These are phyloP conservation scores for Tragelaphus oryx DNA, from an alignment of 2,797 vertebrate species.

Conservation along the genomic window DNA sequence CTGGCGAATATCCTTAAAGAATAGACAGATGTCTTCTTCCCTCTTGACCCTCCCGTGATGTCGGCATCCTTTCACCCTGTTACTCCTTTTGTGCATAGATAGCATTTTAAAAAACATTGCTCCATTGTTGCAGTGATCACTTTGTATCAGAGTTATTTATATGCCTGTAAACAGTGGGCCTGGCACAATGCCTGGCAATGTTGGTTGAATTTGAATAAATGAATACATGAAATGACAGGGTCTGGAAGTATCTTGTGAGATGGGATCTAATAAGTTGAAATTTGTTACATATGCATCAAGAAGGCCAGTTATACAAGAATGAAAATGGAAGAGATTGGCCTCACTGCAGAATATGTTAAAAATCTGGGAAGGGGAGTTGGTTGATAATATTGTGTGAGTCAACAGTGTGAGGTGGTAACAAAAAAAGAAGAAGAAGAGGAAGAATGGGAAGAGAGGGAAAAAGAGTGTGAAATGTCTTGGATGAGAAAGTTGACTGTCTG, in stretches of 20 bases:
- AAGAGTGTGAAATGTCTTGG: background rate
- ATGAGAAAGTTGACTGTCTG: background rate
- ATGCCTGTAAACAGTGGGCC: background rate
- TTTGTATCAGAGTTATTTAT: background rate
- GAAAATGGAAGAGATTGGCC: background rate
- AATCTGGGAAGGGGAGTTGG: background rate
- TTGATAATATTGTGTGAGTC: background rate
- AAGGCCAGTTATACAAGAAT: background rate
- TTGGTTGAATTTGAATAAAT: conserved; percentile 2
- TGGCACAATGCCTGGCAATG: background rate
- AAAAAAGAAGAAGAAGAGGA: background rate
- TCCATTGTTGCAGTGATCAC: background rate
- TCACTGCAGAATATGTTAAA: background rate
- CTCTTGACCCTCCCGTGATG: background rate
- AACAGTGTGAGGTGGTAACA: background rate
- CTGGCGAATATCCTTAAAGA: background rate
- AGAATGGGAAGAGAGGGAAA: background rate
- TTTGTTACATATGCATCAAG: background rate
- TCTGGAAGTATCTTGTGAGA: background rate
- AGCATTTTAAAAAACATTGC: background rate
- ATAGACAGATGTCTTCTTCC: background rate
- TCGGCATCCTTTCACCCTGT: background rate
- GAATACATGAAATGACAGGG: background rate
- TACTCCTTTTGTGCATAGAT: background rate
- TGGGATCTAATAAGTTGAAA: background rate